Evolutionary conservation across 2,888 invertebrate species (phyloP).

Genomic region (Acanthopleura granulata): DNA sequence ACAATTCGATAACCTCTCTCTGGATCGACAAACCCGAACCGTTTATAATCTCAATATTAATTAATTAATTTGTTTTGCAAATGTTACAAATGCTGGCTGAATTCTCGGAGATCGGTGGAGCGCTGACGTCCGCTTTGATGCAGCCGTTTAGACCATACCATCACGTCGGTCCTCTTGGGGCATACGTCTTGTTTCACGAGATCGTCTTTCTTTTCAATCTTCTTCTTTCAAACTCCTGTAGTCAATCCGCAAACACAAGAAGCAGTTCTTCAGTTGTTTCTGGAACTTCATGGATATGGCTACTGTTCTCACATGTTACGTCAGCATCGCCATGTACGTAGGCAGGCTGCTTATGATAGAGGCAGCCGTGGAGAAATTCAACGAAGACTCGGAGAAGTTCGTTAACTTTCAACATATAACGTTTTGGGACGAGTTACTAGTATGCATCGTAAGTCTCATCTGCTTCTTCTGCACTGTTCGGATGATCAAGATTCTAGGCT

Average conservation of each 20-base stretch:
- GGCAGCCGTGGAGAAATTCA: constrained; percentile 37
- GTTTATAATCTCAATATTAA: constrained; percentile 55
- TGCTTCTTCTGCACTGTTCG: constrained; percentile 47
- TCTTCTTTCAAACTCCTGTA: constrained; percentile 37
- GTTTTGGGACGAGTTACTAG: constrained; percentile 66
- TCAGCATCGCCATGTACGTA: constrained; percentile 44
- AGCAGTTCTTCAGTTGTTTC: constrained; percentile 40
- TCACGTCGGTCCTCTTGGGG: constrained; percentile 47
- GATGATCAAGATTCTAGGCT: constrained; percentile 67
- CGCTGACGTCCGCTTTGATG: constrained; percentile 34
- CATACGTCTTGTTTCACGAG: constrained; percentile 44
- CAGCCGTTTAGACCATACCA: constrained; percentile 48
- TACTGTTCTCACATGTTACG: constrained; percentile 40
- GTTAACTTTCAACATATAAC: constrained; percentile 68
- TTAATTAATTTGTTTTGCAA: constrained; percentile 51
- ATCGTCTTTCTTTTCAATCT: constrained; percentile 38
- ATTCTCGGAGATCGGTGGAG: constrained; percentile 38
- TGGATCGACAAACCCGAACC: constrained; percentile 45
- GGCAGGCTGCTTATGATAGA: constrained; percentile 49
- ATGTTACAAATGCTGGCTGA: constrained; percentile 40
- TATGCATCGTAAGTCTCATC: constrained; percentile 38
- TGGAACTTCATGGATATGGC: constrained; percentile 50
- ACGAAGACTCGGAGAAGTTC: constrained; percentile 42
- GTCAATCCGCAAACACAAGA: constrained; percentile 35
- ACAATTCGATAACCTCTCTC: constrained; percentile 37